phyloP scores from a whole-genome alignment of 2,797 vertebrate genomes.

The Ambastaia sidthimunki region DNA sequence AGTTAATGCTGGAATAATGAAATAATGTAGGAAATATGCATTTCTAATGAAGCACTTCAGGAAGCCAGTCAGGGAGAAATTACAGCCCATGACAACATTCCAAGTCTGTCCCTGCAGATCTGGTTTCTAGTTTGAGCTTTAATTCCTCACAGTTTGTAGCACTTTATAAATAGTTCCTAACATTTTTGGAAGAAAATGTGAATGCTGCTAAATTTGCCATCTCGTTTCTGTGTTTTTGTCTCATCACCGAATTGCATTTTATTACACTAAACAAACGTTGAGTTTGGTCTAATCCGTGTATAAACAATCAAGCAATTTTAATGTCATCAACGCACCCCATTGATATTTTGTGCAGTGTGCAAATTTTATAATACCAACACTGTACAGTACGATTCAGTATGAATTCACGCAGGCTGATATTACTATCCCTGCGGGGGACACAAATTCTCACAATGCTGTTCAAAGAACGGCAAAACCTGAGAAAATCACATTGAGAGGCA shows the following conservation, averaged over 20 bases:
- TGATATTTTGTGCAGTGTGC: not conserved
- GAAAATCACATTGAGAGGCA: too few species aligned
- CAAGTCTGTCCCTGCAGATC: not conserved
- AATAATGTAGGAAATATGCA: constrained; percentile 33
- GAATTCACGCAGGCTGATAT: not conserved
- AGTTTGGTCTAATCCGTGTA: too few species aligned
- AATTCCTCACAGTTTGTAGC: not conserved
- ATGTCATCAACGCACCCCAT: not conserved
- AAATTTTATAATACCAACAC: not conserved
- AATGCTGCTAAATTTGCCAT: too few species aligned
- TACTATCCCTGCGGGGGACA: not conserved
- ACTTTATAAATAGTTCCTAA: too few species aligned
- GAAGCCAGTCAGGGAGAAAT: constrained; percentile 22
- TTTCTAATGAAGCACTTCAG: constrained; percentile 25
- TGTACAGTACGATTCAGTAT: too few species aligned
- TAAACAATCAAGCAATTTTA: too few species aligned
- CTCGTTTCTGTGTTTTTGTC: too few species aligned
- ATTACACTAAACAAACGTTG: too few species aligned
- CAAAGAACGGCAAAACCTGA: too few species aligned
- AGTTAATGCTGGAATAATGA: constrained; percentile 23
- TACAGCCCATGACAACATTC: not conserved
- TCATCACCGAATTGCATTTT: too few species aligned
- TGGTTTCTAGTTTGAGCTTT: not conserved
- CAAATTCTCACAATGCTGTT: not conserved
- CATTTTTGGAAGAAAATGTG: too few species aligned